Evolutionary conservation across 1,140 invertebrate species (phyloP).

Genomic region (Hyposmocoma kahamanoa): DNA sequence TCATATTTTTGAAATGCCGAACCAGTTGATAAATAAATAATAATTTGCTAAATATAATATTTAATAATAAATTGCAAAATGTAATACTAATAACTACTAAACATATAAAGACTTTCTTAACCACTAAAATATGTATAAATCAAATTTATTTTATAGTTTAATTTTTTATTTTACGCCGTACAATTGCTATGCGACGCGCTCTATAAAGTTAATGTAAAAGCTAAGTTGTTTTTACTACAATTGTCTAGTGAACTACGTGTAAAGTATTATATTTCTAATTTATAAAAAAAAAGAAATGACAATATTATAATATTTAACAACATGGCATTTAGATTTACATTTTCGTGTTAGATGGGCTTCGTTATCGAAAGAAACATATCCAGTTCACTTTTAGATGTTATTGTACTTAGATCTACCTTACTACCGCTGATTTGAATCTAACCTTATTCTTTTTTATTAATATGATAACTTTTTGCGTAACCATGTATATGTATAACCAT

Average conservation of each 20-base stretch:
- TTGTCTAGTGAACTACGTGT: conserved; percentile 51
- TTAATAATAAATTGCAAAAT: no score
- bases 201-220: conserved; percentile 16
- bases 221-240: conserved; percentile 39
- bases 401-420: conserved; percentile 36
- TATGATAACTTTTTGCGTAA: no score
- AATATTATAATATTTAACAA: conserved; percentile 67
- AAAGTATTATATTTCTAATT: conserved; percentile 60
- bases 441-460: not conserved
- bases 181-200: conserved; percentile 15
- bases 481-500: no score
- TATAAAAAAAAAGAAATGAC: conserved; percentile 56
- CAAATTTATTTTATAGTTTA: no score
- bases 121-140: no score
- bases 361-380: conserved; percentile 46
- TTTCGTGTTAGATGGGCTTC: conserved; percentile 56
- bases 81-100: no score
- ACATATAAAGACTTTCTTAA: no score
- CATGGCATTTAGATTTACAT: conserved; percentile 55
- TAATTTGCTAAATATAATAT: no score
- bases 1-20: no score
- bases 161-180: no score
- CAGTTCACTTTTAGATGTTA: conserved; percentile 38
- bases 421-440: conserved; percentile 30
- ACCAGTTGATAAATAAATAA: no score